A percentile compares a stretch with the other conserved stretches of the same genome.
Evolutionary conservation across 2,888 invertebrate genomes (phyloP).

Genomic region (Brenthis daphne): DNA sequence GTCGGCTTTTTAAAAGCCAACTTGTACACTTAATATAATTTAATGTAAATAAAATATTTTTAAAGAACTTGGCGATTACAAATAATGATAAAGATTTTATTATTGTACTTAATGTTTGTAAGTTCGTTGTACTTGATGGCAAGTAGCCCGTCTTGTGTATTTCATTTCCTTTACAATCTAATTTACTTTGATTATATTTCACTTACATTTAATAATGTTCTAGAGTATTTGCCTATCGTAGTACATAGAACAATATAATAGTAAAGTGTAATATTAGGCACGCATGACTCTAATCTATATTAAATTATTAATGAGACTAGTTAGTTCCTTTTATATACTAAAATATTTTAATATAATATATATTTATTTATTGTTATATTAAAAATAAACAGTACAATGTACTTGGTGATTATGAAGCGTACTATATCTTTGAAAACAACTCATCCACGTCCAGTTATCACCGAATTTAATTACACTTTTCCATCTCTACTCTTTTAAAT

Average conservation of each 20-base stretch:
- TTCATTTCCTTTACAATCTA: constrained; percentile 12
- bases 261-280: constrained; percentile 64
- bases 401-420: constrained; percentile 78
- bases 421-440: constrained; percentile 62
- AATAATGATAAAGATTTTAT: constrained; percentile 3
- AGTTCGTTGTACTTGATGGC: constrained; percentile 46
- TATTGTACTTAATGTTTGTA: constrained; percentile 37
- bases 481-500: not conserved
- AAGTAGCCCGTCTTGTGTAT: constrained; percentile 19
- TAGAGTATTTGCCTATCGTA: constrained; percentile 15
- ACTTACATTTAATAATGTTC: constrained; percentile 18
- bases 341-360: constrained; percentile 59
- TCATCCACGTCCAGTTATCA: constrained; percentile 30
- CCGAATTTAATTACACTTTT: not conserved
- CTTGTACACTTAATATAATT: constrained; percentile 18
- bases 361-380: constrained; percentile 37
- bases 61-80: not conserved
- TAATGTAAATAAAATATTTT: not conserved
- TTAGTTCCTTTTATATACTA: constrained; percentile 76
- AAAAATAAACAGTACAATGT: constrained; percentile 68
- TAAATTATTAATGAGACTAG: constrained; percentile 77
- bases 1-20: constrained; percentile 31
- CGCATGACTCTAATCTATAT: constrained; percentile 76
- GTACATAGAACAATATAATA: constrained; percentile 23
- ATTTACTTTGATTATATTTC: constrained; percentile 6